Base-by-base conservation (phyloP, 2,797 vertebrate genomes). In the Parotocinclus haroldoi region DNA sequence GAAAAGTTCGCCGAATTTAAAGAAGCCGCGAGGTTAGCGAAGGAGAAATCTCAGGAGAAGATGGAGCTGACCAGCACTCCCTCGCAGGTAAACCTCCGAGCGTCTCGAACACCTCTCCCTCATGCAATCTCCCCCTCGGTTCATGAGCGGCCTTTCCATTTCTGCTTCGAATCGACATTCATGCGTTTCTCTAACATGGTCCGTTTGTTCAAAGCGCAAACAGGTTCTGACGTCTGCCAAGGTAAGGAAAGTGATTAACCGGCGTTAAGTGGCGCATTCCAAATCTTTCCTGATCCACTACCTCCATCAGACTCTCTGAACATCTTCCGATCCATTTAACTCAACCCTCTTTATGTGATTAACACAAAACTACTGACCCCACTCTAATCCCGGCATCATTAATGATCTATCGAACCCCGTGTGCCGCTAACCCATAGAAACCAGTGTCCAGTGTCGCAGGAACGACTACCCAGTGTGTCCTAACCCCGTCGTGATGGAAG, bases 1-100 rank as follows among this genome's bases (percentile, higher is more conserved):
- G 96, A 99, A 64, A 99, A 99, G 86, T 99, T 99, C 85, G 90
- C 94, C 0, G 96, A 99, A 87, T 98, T 99, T 84, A 98, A 98
- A 83, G 96, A 99, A 89, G 96, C 96, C 13, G 96, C 96, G 0
- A 89, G 96, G 75, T 79, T 96, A 72, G 96, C 95, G 49, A 98
- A 98, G 81, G 96, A 99, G 87, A 98, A 95, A 87, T 97, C 94
- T 57, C 96, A 99, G 77, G 96, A 99, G 89, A 98, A 98, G 84
- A 96, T 93, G 91, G 96, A 98, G 80, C 89, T 97, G 81, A 93
- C 90, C 84, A 96, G 95, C 89, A 93, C 93, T 40, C 95, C 96
- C 36, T 97, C 96, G 73, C 96, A 98, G 94, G 96, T 98, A 83
- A 73, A 16, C 58, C 44, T 0, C 16, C 4, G n/a, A 27, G 27